Conservation (phyloP, 2,888 invertebrate genomes). For the Plemyria rubiginata region DNA sequence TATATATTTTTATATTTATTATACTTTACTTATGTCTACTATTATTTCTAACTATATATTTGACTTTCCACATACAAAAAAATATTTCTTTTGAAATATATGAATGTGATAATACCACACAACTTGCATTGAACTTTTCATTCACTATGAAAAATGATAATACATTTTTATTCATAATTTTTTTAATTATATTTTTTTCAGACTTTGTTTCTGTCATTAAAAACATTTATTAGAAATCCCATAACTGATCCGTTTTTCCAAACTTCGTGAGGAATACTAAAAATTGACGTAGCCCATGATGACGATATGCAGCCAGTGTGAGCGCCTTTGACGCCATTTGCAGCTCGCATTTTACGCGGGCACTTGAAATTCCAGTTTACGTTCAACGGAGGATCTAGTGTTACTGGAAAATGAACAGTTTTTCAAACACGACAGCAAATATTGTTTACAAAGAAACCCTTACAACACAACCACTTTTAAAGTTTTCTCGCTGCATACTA, state of each 20-base stretch:
- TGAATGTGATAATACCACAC: no score
- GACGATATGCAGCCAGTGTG: slow-evolving; percentile 70
- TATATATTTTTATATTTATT: no score
- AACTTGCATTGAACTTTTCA: no score
- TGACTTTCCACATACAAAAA: no score
- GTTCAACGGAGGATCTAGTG: slow-evolving; percentile 44
- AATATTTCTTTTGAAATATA: no score
- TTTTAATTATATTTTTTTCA: no score
- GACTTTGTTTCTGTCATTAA: neutral
- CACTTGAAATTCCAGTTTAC: slow-evolving; percentile 73
- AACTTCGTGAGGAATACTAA: slow-evolving; percentile 1
- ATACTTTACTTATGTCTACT: no score
- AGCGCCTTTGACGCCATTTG: slow-evolving; percentile 79
- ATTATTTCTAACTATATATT: no score
- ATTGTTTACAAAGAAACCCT: slow-evolving; percentile 23
- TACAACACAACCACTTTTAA: slow-evolving; percentile 5
- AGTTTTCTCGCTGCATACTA: neutral
- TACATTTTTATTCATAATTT: no score
- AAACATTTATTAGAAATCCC: no score
- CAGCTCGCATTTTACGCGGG: slow-evolving; percentile 67
- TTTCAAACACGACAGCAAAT: slow-evolving; percentile 27
- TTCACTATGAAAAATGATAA: no score
- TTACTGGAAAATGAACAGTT: slow-evolving; percentile 18
- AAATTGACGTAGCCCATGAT: slow-evolving; percentile 39
- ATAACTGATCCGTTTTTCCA: neutral